A percentile compares a stretch with the other conserved stretches of the same genome.
These are phyloP conservation scores for Danio jaintianensis DNA, from an alignment of 2,797 vertebrate genomes.

Conservation along the genomic window DNA sequence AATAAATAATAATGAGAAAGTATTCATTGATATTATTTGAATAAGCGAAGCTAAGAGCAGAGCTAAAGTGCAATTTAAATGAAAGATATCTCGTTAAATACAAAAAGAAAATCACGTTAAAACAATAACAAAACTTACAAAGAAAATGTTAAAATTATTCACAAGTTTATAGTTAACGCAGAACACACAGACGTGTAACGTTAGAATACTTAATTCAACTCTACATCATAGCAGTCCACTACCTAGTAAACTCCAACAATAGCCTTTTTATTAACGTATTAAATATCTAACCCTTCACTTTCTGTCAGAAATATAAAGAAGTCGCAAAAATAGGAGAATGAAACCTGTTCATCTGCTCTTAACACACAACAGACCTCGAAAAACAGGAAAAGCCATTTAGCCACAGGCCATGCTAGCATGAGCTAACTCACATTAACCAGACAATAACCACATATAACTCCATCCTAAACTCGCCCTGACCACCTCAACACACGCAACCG, in stretches of 20 bases:
- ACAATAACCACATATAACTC: background rate
- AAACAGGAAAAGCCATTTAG: constrained; percentile 48
- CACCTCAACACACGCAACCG: constrained; percentile 18
- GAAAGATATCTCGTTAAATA: background rate
- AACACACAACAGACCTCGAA: constrained; percentile 30
- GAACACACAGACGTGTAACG: background rate
- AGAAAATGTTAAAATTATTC: background rate
- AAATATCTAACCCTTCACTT: background rate
- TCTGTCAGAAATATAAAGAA: accelerated
- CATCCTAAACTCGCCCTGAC: background rate
- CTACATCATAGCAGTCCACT: background rate
- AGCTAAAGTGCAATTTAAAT: background rate
- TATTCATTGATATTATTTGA: background rate
- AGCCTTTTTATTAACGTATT: background rate
- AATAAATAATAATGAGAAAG: background rate
- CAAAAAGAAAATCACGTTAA: background rate
- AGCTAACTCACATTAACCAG: constrained; percentile 42
- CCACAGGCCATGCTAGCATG: constrained; percentile 47
- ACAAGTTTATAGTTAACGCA: background rate
- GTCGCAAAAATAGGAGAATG: background rate
- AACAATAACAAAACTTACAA: background rate
- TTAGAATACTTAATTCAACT: background rate
- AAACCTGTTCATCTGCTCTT: background rate
- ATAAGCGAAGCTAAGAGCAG: background rate
- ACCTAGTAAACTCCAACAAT: background rate